Evolutionary conservation across 2,888 invertebrate genomes (phyloP).

Genomic region (Flexamia atlantica): DNA sequence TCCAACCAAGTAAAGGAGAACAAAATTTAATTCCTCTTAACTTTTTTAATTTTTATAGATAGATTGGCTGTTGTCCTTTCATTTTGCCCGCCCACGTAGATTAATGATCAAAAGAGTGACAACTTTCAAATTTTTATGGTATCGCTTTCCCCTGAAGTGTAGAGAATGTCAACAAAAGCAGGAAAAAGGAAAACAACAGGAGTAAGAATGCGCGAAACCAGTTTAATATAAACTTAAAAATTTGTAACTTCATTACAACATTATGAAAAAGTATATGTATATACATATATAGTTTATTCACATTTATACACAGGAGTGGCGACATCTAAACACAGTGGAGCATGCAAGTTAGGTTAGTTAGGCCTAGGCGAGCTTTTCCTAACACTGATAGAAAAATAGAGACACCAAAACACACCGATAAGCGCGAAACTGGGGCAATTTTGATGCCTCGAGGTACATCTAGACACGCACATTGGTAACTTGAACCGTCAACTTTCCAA

Average conservation of each 20-base stretch:
- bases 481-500: background rate
- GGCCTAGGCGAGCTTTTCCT: slow-evolving; percentile 52
- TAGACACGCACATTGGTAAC: slow-evolving; percentile 45
- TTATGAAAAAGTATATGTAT: slow-evolving; percentile 89
- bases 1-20: too few species aligned
- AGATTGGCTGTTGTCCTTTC: too few species aligned
- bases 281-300: slow-evolving; percentile 71
- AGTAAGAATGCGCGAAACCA: slow-evolving; percentile 76
- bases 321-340: slow-evolving; percentile 50
- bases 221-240: slow-evolving; percentile 93
- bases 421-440: slow-evolving; percentile 38
- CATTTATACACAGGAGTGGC: slow-evolving; percentile 70
- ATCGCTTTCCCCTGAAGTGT: too few species aligned
- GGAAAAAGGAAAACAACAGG: slow-evolving; percentile 17
- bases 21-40: too few species aligned
- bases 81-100: too few species aligned
- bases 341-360: slow-evolving; percentile 53
- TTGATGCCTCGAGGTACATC: slow-evolving; percentile 18
- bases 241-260: slow-evolving; percentile 79
- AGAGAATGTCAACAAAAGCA: too few species aligned
- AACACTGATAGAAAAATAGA: slow-evolving; percentile 59
- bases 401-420: slow-evolving; percentile 58
- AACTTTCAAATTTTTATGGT: too few species aligned
- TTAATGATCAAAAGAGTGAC: too few species aligned
- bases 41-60: too few species aligned